Evolutionary conservation across 2,888 invertebrate genomes (phyloP), one percentile per base, ranked within the genome.

Genomic region (Agrotis clavis): DNA sequence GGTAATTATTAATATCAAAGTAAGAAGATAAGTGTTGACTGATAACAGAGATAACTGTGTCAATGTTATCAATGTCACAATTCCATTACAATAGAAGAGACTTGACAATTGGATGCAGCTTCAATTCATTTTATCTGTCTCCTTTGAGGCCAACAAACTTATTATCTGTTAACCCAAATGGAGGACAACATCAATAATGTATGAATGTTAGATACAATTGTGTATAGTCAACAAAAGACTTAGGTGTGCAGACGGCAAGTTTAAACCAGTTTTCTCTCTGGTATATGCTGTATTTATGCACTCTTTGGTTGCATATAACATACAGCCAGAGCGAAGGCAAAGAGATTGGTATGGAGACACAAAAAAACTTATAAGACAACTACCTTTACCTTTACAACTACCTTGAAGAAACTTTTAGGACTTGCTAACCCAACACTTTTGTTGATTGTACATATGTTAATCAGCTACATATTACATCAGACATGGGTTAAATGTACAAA

Each of bases 131-230:
- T 75, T 73, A 77, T 76, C 53, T 64, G 13, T 45, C 53, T 77
- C 57, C 57, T 70, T 45, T 60, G 74, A 71, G 81, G 79, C 68
- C 83, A 85, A 79, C 83, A 79, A 80, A 83, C 78, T 80, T 79
- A 76, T 85, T 84, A 83, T 83, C 83, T 74, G 21, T 1, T 69
- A 70, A 79, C 75, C 69, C 63, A 69, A 80, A 67, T 54, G 53
- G 74, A 67, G 77, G 64, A 67, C 74, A 77, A 57, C 61, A 25
- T 54, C 50, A 62, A 71, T 65, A 6, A 75, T 62, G 54, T 63
- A 18, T 19, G 47, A 35, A 75, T 62, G 57, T 63, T 16, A 14
- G 47, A 35, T 63, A 56, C 25, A 35, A 53, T 53, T 19, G n/a
- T 71, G 51, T 65, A 48, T 16, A 19, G 41, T 41, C 41, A 9